A percentile compares a stretch with the other conserved stretches of the same genome.
Conservation (phyloP, 1,140 invertebrate species). For the Myzus persicae region DNA sequence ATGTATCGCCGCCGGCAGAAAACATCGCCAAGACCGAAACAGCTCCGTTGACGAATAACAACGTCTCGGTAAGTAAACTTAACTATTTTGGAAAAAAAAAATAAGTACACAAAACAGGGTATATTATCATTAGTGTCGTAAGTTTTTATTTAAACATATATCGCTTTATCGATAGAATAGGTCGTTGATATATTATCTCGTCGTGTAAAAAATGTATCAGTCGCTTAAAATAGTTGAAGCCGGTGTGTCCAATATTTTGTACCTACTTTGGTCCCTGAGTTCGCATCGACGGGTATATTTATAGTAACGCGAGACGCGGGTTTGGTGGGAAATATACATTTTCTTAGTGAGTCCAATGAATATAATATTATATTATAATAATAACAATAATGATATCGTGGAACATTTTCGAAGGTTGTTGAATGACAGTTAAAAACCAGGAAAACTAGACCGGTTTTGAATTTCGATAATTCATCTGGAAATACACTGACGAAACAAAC, state of each 20-base stretch:
- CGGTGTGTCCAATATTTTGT: not conserved
- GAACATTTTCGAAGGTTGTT: not conserved
- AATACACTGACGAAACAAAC: not conserved
- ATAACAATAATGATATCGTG: not conserved
- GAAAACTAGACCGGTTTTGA: not conserved
- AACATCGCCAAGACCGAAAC: not conserved
- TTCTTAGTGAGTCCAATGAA: not conserved
- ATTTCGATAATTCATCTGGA: not conserved
- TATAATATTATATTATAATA: no score
- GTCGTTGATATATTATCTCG: not conserved
- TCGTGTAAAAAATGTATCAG: not conserved
- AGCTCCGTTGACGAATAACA: not conserved
- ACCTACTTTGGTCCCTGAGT: not conserved
- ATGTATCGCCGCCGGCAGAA: not conserved
- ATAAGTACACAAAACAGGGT: not conserved
- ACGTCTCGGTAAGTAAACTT: not conserved
- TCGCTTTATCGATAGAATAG: not conserved
- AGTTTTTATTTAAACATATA: not conserved
- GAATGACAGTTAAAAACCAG: not conserved
- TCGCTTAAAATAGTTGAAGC: not conserved
- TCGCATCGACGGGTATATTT: not conserved
- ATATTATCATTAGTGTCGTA: not conserved
- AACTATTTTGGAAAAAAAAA: not conserved
- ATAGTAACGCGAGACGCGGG: not conserved
- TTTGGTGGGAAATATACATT: not conserved